These are phyloP conservation scores for Mythimna pallens DNA, from an alignment of 2,888 invertebrate genomes.

Conservation along the genomic window DNA sequence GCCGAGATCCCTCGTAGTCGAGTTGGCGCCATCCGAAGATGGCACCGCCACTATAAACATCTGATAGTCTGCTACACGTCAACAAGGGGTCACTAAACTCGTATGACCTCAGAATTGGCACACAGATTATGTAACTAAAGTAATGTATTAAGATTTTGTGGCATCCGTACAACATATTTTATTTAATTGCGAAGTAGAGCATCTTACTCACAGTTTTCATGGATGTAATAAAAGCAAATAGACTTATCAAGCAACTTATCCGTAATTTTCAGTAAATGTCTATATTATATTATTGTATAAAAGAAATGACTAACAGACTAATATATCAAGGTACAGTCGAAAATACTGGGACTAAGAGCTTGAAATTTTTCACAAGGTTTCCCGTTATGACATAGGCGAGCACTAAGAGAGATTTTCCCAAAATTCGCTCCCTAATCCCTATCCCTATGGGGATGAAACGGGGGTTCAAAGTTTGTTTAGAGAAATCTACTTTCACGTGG, in stretches of 20 bases:
- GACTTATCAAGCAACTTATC: slow-evolving; percentile 4
- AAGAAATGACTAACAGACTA: no score
- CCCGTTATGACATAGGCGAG: no score
- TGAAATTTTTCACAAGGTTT: no score
- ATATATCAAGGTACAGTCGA: no score
- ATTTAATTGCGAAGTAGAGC: slow-evolving; percentile 11
- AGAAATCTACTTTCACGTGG: no score
- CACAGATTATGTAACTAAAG: slow-evolving; percentile 46
- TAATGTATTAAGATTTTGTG: slow-evolving; percentile 18
- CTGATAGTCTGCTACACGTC: slow-evolving; percentile 67
- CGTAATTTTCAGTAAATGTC: not conserved
- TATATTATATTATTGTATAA: no score
- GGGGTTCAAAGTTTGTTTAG: no score
- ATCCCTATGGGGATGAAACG: no score
- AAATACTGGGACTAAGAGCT: no score
- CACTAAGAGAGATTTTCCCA: no score
- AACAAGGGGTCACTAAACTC: slow-evolving; percentile 71
- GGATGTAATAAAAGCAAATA: not conserved
- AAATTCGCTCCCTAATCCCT: no score
- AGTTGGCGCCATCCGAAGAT: slow-evolving; percentile 76
- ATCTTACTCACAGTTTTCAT: slow-evolving; percentile 5
- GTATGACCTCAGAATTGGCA: slow-evolving; percentile 63
- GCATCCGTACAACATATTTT: slow-evolving; percentile 14
- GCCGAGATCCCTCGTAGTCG: slow-evolving; percentile 71
- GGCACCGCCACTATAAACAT: slow-evolving; percentile 74